Conservation (phyloP, 2,888 invertebrate species). For the Caradrina clavipalpis region DNA sequence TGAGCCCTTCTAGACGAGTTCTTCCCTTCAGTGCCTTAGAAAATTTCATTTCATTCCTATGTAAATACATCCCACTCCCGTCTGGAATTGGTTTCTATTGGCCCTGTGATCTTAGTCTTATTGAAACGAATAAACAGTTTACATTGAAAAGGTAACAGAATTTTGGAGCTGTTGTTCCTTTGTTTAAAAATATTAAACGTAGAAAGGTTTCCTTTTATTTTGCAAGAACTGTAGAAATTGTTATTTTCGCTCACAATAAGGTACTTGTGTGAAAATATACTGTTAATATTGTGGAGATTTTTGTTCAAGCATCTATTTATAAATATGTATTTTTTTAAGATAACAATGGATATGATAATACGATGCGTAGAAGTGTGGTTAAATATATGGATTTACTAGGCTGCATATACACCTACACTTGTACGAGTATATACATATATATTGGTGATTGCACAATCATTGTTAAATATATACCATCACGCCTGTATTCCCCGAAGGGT, state of each 20-base stretch:
- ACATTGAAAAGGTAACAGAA: slow-evolving; percentile 47
- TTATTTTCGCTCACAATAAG: slow-evolving; percentile 33
- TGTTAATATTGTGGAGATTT: slow-evolving; percentile 16
- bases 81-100: slow-evolving; percentile 74
- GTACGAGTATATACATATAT: too few species aligned
- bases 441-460: too few species aligned
- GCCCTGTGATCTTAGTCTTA: slow-evolving; percentile 68
- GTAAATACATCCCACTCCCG: slow-evolving; percentile 70
- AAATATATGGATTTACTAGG: background rate
- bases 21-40: slow-evolving; percentile 55
- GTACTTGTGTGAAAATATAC: slow-evolving; percentile 1
- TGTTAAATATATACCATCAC: too few species aligned
- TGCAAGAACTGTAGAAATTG: slow-evolving; percentile 22
- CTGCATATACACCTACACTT: too few species aligned
- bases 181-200: slow-evolving; percentile 46
- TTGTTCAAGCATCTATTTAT: background rate
- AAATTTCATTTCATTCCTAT: slow-evolving; percentile 76
- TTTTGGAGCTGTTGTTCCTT: slow-evolving; percentile 21
- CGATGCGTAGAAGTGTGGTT: background rate
- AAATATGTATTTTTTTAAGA: background rate
- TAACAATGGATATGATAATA: background rate
- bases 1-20: slow-evolving; percentile 49
- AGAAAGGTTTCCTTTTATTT: slow-evolving; percentile 33
- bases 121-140: slow-evolving; percentile 72
- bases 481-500: too few species aligned